Percentiles rank a stretch among this genome's conserved stretches.
Evolutionary conservation across 1,140 invertebrate species (phyloP).

Genomic region (Argopecten irradians): DNA sequence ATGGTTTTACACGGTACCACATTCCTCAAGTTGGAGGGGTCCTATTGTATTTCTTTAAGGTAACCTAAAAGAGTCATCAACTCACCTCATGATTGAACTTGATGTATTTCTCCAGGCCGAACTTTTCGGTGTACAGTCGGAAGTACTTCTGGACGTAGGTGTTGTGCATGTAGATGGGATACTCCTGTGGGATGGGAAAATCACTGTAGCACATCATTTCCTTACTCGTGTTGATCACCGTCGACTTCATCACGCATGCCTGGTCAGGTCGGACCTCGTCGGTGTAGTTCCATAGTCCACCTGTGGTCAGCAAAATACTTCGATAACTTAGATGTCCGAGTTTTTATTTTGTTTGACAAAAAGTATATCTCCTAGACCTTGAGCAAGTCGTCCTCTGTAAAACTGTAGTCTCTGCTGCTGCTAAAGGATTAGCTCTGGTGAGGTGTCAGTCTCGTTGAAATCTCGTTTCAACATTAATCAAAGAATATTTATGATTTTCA

Average conservation of each 20-base stretch:
- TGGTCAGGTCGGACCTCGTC: constrained; percentile 53
- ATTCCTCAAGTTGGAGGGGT: constrained; percentile 50
- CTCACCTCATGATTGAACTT: constrained; percentile 55
- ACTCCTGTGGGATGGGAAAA: constrained; percentile 77
- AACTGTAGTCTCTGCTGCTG: too few species aligned
- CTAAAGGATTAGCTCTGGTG: too few species aligned
- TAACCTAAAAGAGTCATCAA: background rate
- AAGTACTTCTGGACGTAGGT: constrained; percentile 76
- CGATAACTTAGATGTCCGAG: too few species aligned
- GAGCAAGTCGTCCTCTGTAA: too few species aligned
- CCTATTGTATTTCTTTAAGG: too few species aligned
- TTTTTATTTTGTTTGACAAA: too few species aligned
- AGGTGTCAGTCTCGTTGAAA: too few species aligned
- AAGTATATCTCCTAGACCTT: too few species aligned
- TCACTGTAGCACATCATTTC: constrained; percentile 80
- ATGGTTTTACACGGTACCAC: constrained; percentile 54
- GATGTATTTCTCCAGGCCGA: constrained; percentile 70
- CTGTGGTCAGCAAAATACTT: background rate
- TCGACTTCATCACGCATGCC: constrained; percentile 66
- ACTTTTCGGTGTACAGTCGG: constrained; percentile 75
- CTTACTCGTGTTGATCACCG: constrained; percentile 79
- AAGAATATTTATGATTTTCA: too few species aligned
- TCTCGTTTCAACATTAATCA: too few species aligned
- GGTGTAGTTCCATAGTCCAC: constrained; percentile 69
- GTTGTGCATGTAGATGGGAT: constrained; percentile 78